Evolutionary conservation across 1,140 invertebrate species (phyloP), one percentile per base, ranked within the genome.

Genomic region (Drosophila athabasca): DNA sequence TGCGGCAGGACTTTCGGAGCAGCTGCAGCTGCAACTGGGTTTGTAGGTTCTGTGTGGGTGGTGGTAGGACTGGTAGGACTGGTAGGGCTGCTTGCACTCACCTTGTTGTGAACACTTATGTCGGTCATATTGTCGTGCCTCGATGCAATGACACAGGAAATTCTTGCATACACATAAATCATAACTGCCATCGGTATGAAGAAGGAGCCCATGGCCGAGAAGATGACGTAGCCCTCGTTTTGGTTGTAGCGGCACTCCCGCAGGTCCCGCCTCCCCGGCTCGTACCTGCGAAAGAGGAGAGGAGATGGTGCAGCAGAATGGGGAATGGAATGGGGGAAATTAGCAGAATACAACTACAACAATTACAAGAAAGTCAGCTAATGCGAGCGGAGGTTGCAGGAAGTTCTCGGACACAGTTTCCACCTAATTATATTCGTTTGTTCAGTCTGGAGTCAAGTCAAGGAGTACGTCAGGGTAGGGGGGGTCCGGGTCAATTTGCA

Each of bases 161-260:
- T 98, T 77, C 96, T 95, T 2, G 95, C 94, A 90, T 98, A 98
- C 9, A 97, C 97, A 88, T 98, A 97, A 29, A 98, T 94, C 96
- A 98, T 98, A 7, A 98, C 96, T 4, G 95, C 93, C 93, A 98
- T 95, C 4, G 97, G 97, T 57, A 98, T 94, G 92, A 98, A 98
- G 92, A 98, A 98, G 0, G 97, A 97, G 0, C 97, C 97, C 93
- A 97, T 95, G 0, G 97, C 96, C 11, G 90, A 91, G 92, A 97
- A 98, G 44, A 98, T 95, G n/a, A 98, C 97, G 92, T 97, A 98
- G 2, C 96, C 96, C 35, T 94, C 94, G 84, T 97, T 96, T 85
- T 95, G 95, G 83, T 96, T 96, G 90, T 96, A 96, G 2, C 94
- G 93, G 83, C 96, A 96, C 51, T 93, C 92, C 5, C 91, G 92